Conservation (phyloP, 2,888 invertebrate species). For the Cephonodes hylas region DNA sequence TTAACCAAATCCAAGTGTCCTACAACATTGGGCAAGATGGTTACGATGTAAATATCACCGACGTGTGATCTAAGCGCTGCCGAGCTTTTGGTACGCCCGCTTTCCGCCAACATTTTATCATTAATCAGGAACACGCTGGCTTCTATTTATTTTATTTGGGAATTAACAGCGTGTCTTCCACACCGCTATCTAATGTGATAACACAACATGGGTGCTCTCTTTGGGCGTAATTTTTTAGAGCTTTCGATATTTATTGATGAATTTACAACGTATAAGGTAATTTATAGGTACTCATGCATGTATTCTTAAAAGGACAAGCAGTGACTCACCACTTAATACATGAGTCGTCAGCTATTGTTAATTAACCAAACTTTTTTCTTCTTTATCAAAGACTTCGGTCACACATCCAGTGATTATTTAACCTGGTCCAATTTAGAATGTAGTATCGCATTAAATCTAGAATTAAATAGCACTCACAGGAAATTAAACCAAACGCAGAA, state of each 20-base stretch:
- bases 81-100: conserved; percentile 34
- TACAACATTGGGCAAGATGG: neutral
- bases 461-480: neutral
- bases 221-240: too few species aligned
- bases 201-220: too few species aligned
- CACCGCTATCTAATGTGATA: neutral
- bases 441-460: neutral
- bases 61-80: conserved; percentile 42
- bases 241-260: too few species aligned
- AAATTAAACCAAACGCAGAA: neutral
- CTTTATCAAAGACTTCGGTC: too few species aligned
- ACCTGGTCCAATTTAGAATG: too few species aligned
- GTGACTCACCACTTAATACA: too few species aligned
- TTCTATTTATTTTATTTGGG: conserved; percentile 33
- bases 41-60: conserved; percentile 30
- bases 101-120: conserved; percentile 34
- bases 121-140: conserved; percentile 24
- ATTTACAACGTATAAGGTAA: too few species aligned
- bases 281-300: too few species aligned
- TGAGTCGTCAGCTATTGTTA: too few species aligned
- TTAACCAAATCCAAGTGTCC: too few species aligned
- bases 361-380: too few species aligned
- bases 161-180: conserved; percentile 18
- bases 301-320: too few species aligned
- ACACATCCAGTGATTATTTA: neutral